These are phyloP conservation scores for Napeogenes inachia DNA, from an alignment of 2,888 invertebrate genomes.

Conservation along the genomic window DNA sequence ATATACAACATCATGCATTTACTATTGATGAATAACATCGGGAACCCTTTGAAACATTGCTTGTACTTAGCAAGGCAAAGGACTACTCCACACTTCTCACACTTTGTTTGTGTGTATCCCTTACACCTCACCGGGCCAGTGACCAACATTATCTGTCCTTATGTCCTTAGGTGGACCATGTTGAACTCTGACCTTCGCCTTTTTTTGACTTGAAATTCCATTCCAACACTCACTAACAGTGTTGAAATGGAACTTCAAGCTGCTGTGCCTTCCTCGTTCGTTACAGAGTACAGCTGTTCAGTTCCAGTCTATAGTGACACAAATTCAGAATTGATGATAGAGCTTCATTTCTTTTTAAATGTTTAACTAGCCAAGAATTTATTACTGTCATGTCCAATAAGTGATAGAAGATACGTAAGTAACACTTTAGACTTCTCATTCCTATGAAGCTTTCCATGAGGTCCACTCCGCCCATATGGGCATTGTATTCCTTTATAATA, in stretches of 20 bases:
- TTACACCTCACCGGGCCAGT: slow-evolving; percentile 39
- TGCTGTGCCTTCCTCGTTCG: slow-evolving; percentile 38
- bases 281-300: slow-evolving; percentile 37
- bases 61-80: slow-evolving; percentile 37
- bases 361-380: slow-evolving; percentile 42
- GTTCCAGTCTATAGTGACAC: slow-evolving; percentile 42
- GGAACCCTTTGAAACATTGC: slow-evolving; percentile 38
- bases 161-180: slow-evolving; percentile 40
- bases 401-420: slow-evolving; percentile 23
- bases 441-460: no score
- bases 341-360: slow-evolving; percentile 31
- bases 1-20: slow-evolving; percentile 35
- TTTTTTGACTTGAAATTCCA: slow-evolving; percentile 39
- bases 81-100: slow-evolving; percentile 42
- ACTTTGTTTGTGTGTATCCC: slow-evolving; percentile 39
- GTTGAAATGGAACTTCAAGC: slow-evolving; percentile 26
- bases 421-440: neutral
- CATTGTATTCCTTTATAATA: neutral
- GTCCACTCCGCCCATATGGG: no score
- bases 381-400: slow-evolving; percentile 42
- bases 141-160: slow-evolving; percentile 40
- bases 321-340: slow-evolving; percentile 35
- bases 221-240: slow-evolving; percentile 32
- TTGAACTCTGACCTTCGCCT: no score
- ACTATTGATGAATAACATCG: slow-evolving; percentile 34